These are phyloP conservation scores for Gavialis gangeticus DNA, from an alignment of 2,113 vertebrate species.

Conservation along the genomic window DNA sequence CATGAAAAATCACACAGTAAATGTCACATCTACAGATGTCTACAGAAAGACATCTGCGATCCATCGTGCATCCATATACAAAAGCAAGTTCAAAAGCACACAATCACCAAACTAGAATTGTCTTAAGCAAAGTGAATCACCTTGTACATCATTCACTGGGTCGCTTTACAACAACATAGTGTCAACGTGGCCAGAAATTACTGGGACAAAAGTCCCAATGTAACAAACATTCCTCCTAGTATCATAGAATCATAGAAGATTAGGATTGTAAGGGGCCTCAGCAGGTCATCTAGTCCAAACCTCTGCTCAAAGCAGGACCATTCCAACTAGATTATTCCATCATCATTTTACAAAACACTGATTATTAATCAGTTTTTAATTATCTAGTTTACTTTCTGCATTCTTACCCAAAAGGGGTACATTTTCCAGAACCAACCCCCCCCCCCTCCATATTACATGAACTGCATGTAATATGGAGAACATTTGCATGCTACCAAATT, in stretches of 20 bases:
- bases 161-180: neutral
- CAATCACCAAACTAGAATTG: neutral
- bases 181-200: neutral
- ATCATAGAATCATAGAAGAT: too few species aligned
- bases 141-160: neutral
- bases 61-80: neutral
- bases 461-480: neutral
- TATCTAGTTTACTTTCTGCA: neutral
- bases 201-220: neutral
- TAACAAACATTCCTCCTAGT: too few species aligned
- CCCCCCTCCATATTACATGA: too few species aligned
- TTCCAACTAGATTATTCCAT: neutral
- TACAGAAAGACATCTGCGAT: neutral
- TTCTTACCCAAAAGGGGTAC: neutral
- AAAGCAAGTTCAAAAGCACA: neutral
- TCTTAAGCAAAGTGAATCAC: neutral
- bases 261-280: too few species aligned
- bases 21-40: too few species aligned
- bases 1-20: slow-evolving; percentile 58
- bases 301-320: too few species aligned
- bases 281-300: too few species aligned
- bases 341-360: neutral
- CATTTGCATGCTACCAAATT: neutral
- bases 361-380: neutral
- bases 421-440: neutral